A percentile compares a stretch with the other conserved stretches of the same genome.
phyloP scores from a whole-genome alignment of 2,888 invertebrate species.

The Myopa tessellatipennis region DNA sequence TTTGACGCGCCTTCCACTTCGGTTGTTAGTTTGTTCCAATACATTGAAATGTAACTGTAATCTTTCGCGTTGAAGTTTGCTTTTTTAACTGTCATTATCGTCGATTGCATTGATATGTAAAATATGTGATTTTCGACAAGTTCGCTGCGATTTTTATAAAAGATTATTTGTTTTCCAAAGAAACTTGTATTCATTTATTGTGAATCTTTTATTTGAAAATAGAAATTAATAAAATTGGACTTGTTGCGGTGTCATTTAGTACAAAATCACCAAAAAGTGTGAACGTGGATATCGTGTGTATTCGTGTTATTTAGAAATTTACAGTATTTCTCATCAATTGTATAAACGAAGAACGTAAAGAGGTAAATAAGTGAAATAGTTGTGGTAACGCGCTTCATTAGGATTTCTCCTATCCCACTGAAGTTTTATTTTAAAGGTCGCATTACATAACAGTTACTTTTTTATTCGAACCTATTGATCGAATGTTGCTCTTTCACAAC shows the following conservation, averaged over 20 bases:
- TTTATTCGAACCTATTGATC: not conserved
- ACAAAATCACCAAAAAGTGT: not conserved
- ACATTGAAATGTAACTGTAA: not conserved
- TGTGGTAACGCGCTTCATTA: too few species aligned
- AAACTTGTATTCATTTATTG: not conserved
- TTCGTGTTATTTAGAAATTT: not conserved
- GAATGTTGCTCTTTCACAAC: not conserved
- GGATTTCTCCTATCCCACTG: too few species aligned
- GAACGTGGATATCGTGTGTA: slow-evolving; percentile 5
- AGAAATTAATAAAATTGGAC: not conserved
- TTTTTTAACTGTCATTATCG: not conserved
- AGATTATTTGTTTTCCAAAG: not conserved
- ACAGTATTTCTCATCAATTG: not conserved
- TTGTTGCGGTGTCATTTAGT: slow-evolving; percentile 8
- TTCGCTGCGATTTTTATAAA: not conserved
- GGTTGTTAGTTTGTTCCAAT: slow-evolving; percentile 1
- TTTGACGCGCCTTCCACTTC: not conserved
- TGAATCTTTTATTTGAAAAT: slow-evolving; percentile 5
- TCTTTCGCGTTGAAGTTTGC: not conserved
- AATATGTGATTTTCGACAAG: not conserved
- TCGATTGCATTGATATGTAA: not conserved
- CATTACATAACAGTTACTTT: not conserved
- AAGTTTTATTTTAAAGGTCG: too few species aligned
- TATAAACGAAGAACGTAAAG: not conserved
- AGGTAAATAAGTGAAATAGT: slow-evolving; percentile 1